Base-by-base conservation (phyloP, 2,113 vertebrate species). In the Oreocharis arfaki region DNA sequence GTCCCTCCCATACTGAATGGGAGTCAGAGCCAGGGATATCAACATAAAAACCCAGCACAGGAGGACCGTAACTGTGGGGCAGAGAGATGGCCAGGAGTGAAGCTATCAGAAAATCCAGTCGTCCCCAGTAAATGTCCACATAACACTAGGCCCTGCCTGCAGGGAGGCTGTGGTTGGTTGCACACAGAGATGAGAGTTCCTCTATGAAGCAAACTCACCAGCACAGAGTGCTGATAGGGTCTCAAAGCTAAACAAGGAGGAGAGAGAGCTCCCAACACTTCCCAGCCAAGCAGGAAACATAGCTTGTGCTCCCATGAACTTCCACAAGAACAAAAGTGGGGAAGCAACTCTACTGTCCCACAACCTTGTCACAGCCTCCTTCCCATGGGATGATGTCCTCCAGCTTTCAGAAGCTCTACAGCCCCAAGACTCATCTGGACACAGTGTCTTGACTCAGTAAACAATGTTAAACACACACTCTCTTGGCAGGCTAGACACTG, bases 1-100 rank as follows among this genome's bases (percentile, higher is more conserved):
- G 4, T 68, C 27, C 14, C 19, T 88, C 20, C 24, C 13, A 41
- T 10, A 71, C 35, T 20, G 10, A 80, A 82, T 9, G 7, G 7
- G 18, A 50, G 20, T 67, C 69, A 90, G 68, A 91, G 20, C 47
- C 8, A 75, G 18, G 16, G 23, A 52, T 46, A 87, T 17, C 39
- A 39, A 2, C 0, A 0, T 5, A n/a, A 60, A 61, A 90, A 61
- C 27, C 10, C 2, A 1, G 39, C 20, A 78, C 4, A 50, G 13
- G 17, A 65, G 17, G 5, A 60, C 16, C 4, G 0, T 46, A 78
- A 44, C 7, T 76, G 14, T 46, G 11, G 35, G 49, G 52, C 33
- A 82, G 30, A 35, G 8, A 78, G 39, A 63, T 10, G 26, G 60
- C 32, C 64, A 74, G 33, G 18, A 16, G 8, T 55, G 24, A 95